Evolutionary conservation across 2,888 invertebrate genomes (phyloP).

Genomic region (Gymnoscelis rufifasciata): DNA sequence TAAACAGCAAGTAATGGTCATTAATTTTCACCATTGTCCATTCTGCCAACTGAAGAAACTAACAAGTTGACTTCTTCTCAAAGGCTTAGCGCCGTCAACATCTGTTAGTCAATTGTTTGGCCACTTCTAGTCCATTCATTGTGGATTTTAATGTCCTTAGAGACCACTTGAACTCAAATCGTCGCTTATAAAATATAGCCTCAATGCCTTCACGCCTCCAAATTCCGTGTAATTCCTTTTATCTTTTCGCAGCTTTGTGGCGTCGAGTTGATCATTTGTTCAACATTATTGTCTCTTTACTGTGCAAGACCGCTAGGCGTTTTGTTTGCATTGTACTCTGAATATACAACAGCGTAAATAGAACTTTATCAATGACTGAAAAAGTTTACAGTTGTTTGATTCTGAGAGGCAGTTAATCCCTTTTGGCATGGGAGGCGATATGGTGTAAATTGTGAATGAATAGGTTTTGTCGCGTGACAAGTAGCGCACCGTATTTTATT

Average conservation of each 20-base stretch:
- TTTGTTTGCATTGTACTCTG: conserved; percentile 64
- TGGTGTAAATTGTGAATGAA: conserved; percentile 65
- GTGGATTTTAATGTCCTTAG: conserved; percentile 62
- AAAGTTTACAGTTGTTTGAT: no score
- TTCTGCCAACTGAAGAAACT: neutral
- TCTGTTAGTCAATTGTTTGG: conserved; percentile 47
- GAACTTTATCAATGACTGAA: no score
- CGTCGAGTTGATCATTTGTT: conserved; percentile 68
- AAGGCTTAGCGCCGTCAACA: conserved; percentile 39
- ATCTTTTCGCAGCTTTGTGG: conserved; percentile 68
- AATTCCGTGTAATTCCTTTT: conserved; percentile 75
- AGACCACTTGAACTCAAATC: conserved; percentile 68
- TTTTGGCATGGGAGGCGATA: conserved; percentile 4
- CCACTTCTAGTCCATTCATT: conserved; percentile 54
- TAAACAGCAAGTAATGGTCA: neutral
- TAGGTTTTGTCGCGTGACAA: conserved; percentile 67
- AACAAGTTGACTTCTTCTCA: conserved; percentile 3
- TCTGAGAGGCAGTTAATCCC: neutral
- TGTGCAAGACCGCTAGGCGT: conserved; percentile 59
- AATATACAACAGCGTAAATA: neutral
- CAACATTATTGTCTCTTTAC: conserved; percentile 65
- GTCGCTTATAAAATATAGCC: conserved; percentile 66
- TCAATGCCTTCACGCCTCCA: conserved; percentile 64
- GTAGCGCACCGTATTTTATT: conserved; percentile 39
- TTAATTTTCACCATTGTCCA: neutral